Percentiles rank a stretch among this genome's conserved stretches.
These are phyloP conservation scores for Xestobium rufovillosum DNA, from an alignment of 2,888 invertebrate genomes.

Conservation along the genomic window DNA sequence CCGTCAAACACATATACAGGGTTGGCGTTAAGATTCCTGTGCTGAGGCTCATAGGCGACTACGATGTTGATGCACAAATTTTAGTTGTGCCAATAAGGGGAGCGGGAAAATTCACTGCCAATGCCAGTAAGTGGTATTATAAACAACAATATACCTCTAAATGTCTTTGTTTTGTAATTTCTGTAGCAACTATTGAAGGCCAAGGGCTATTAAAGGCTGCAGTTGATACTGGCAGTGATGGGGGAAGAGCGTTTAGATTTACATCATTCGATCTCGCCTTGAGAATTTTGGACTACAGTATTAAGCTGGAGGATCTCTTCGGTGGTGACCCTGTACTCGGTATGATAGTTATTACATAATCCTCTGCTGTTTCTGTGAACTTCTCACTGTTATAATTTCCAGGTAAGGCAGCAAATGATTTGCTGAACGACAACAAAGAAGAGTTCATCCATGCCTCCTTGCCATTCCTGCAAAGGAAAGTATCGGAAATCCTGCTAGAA, in stretches of 20 bases:
- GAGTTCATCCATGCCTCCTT: constrained; percentile 50
- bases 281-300: constrained; percentile 49
- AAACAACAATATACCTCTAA: constrained; percentile 4
- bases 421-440: constrained; percentile 54
- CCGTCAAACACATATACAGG: constrained; percentile 45
- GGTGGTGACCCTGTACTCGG: constrained; percentile 53
- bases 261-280: constrained; percentile 45
- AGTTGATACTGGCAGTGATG: constrained; percentile 35
- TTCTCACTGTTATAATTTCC: constrained; percentile 17
- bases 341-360: too few species aligned
- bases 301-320: constrained; percentile 53
- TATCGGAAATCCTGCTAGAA: constrained; percentile 46
- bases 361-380: constrained; percentile 2
- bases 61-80: constrained; percentile 51
- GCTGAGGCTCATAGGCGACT: constrained; percentile 50
- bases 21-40: constrained; percentile 48
- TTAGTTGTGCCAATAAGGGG: constrained; percentile 53
- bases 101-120: constrained; percentile 52
- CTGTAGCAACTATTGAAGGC: constrained; percentile 48
- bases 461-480: constrained; percentile 51
- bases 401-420: constrained; percentile 51
- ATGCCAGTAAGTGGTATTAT: constrained; percentile 44
- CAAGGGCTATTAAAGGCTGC: constrained; percentile 37
- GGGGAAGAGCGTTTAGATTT: constrained; percentile 41
- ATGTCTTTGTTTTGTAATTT: constrained; percentile 4